Evolutionary conservation across 2,797 vertebrate genomes (phyloP).

Genomic region (Enteromius fasciolatus): DNA sequence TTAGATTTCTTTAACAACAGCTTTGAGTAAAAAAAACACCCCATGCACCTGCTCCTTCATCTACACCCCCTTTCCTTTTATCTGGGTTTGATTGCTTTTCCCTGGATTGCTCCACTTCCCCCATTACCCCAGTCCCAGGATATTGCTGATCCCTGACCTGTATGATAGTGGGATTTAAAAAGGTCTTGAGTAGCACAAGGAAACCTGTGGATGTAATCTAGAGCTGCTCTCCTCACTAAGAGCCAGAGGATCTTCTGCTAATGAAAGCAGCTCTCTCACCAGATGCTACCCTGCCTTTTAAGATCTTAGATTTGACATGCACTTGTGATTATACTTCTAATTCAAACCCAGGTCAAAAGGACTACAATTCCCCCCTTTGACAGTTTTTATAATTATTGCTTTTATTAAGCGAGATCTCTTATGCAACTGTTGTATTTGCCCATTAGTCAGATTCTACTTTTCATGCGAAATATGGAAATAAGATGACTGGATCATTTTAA

Average conservation of each 20-base stretch:
- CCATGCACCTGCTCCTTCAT: constrained; percentile 54
- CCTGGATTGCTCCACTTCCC: constrained; percentile 53
- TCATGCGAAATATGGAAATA: constrained; percentile 19
- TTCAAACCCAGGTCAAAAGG: background rate
- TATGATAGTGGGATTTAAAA: constrained; percentile 56
- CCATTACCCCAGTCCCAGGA: constrained; percentile 46
- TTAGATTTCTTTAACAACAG: constrained; percentile 56
- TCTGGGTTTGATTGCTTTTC: constrained; percentile 61
- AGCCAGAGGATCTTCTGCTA: constrained; percentile 46
- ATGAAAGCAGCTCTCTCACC: constrained; percentile 45
- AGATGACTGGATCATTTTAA: background rate
- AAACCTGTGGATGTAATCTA: constrained; percentile 52
- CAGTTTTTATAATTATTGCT: constrained; percentile 11
- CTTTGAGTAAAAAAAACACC: constrained; percentile 56
- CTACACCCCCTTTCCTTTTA: constrained; percentile 51
- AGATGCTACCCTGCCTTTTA: constrained; percentile 42
- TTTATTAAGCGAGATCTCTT: background rate
- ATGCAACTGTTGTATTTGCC: background rate
- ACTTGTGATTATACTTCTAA: constrained; percentile 18
- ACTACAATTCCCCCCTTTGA: background rate
- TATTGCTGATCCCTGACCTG: constrained; percentile 59
- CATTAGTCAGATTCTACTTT: background rate
- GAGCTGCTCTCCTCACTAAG: constrained; percentile 30
- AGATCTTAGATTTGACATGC: constrained; percentile 14
- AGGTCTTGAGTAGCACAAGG: constrained; percentile 45